Percentiles rank a stretch among this genome's conserved stretches.
Evolutionary conservation across 2,113 vertebrate genomes (phyloP).

Genomic region (Xerus inauris): DNA sequence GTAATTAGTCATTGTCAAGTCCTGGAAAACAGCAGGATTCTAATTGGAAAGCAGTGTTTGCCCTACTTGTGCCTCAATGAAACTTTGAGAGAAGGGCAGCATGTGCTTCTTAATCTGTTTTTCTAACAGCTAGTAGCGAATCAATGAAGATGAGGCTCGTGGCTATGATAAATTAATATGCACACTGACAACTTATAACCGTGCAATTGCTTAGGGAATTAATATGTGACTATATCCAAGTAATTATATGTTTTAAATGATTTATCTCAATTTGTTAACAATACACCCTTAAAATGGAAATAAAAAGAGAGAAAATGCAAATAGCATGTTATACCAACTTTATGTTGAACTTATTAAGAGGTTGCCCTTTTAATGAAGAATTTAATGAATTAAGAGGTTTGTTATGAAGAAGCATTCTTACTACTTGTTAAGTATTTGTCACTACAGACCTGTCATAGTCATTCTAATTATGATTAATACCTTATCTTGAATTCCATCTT

Average conservation of each 20-base stretch:
- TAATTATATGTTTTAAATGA: constrained; percentile 94
- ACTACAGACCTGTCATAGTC: constrained; percentile 92
- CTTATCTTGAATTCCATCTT: constrained; percentile 95
- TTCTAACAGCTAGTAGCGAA: constrained; percentile 86
- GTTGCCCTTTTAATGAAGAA: constrained; percentile 87
- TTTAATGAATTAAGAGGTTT: constrained; percentile 97
- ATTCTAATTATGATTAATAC: constrained; percentile 98
- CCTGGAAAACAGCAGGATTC: constrained; percentile 84
- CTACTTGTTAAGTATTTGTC: constrained; percentile 96
- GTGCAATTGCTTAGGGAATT: constrained; percentile 88
- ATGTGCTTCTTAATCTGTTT: constrained; percentile 87
- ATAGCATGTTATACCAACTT: constrained; percentile 92
- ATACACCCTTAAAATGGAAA: constrained; percentile 88
- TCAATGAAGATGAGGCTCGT: constrained; percentile 88
- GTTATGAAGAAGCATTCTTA: constrained; percentile 96
- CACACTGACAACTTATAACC: constrained; percentile 88
- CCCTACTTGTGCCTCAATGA: constrained; percentile 86
- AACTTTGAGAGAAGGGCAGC: constrained; percentile 87
- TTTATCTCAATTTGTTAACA: constrained; percentile 90
- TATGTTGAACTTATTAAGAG: constrained; percentile 89
- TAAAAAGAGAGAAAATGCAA: constrained; percentile 88
- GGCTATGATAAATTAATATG: constrained; percentile 91
- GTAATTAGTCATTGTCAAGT: constrained; percentile 90
- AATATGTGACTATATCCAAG: constrained; percentile 91
- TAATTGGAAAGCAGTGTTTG: constrained; percentile 85